Base-by-base conservation (phyloP, 2,888 invertebrate species). In the Diaprepes abbreviatus region DNA sequence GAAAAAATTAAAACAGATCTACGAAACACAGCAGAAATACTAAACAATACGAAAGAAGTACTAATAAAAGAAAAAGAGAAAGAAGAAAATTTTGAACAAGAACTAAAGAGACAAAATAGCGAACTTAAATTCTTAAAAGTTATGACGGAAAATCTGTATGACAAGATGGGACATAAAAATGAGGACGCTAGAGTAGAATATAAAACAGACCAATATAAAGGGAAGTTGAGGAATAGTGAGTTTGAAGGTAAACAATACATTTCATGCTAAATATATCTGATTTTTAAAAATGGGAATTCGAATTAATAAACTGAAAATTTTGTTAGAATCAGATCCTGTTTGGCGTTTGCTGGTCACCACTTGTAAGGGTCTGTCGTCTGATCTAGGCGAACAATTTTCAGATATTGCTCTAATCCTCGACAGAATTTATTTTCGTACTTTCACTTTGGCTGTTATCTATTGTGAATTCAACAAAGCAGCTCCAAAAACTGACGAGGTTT, bases 61-160 rank as follows among this genome's bases (percentile, higher is more conserved):
- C 36, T 78, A 9, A 63, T 63, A 2, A 36, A 69, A 10, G 76
- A 78, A 55, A 74, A 71, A 50, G 24, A 65, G 35, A 75, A 74
- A 50, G 77, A 77, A 60, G 55, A 66, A 12, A 50, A 66, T 9
- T 43, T 80, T 17, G 77, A 78, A 67, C 68, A 57, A 0, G 77
- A 79, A 59, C 38, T 80, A 17, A 75, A 67, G 33, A 69, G 65
- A 12, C 78, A 79, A 50, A 75, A 74, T 45, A 40, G 59, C n/a
- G 73, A 76, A 60, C 38, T 76, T 7, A 70, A 65, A 35, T 33
- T 68, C 48, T 24, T 77, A n/a, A 74, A 75, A 57, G 62, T 45
- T 1, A 63, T 73, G 52, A 40, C 76, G 31, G 38, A 70, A 57
- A 71, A 66, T 64, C 19, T 75, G 3, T 70, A 67, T 55, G 50